Percentiles rank a stretch among this genome's conserved stretches.
Conservation (phyloP, 2,888 invertebrate genomes). For the Spodoptera littoralis region DNA sequence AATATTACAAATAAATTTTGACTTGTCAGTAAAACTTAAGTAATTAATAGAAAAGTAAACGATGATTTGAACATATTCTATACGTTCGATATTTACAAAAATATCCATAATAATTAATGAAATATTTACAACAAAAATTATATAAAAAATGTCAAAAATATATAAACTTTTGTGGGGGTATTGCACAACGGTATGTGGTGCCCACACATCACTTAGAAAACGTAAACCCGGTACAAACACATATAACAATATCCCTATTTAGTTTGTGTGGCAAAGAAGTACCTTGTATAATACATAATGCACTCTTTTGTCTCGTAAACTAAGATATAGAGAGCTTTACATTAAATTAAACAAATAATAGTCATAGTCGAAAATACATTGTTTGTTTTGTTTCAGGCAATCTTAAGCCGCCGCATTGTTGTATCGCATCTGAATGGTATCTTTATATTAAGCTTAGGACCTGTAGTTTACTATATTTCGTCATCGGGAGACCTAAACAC, state of each 20-base stretch:
- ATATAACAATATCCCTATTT: background rate
- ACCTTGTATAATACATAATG: background rate
- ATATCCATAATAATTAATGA: slow-evolving; percentile 41
- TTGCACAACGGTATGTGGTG: slow-evolving; percentile 22
- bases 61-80: slow-evolving; percentile 52
- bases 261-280: slow-evolving; percentile 3
- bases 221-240: background rate
- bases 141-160: slow-evolving; percentile 9
- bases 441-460: too few relatives aligned
- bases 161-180: slow-evolving; percentile 54
- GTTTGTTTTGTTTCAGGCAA: too few relatives aligned
- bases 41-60: slow-evolving; percentile 13
- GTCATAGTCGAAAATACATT: background rate
- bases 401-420: too few relatives aligned
- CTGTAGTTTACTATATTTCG: too few relatives aligned
- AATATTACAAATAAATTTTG: too few relatives aligned
- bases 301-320: slow-evolving; percentile 7
- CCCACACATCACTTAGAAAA: background rate
- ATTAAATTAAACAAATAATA: background rate
- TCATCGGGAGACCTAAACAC: too few relatives aligned
- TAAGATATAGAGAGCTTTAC: slow-evolving; percentile 31
- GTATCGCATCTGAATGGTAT: too few relatives aligned
- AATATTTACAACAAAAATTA: slow-evolving; percentile 55
- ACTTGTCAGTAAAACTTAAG: too few relatives aligned
- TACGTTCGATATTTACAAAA: slow-evolving; percentile 62